These are phyloP conservation scores for Oriolus oriolus DNA, from an alignment of 2,113 vertebrate species.

Conservation along the genomic window DNA sequence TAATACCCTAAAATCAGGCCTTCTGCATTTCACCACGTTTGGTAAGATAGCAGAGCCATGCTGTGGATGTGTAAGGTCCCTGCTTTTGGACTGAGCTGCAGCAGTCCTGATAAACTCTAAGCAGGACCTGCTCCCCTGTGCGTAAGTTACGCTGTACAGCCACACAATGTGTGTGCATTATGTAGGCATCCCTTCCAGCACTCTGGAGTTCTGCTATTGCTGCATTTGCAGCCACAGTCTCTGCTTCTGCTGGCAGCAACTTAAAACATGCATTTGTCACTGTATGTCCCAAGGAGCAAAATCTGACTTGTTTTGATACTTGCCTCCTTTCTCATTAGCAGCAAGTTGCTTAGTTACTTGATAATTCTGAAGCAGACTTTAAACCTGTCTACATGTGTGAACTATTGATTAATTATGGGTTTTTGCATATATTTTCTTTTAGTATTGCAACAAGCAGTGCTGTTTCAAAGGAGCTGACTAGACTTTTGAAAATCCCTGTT, in stretches of 20 bases:
- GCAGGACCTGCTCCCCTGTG: not conserved
- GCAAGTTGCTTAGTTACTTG: not conserved
- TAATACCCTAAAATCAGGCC: not conserved
- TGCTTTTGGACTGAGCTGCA: not conserved
- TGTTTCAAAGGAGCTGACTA: conserved; percentile 95
- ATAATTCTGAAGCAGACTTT: not conserved
- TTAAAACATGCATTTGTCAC: not conserved
- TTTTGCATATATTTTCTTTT: conserved; percentile 16
- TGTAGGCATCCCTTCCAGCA: not conserved
- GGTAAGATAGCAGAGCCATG: not conserved
- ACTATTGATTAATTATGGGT: not conserved
- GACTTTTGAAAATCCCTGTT: conserved; percentile 95
- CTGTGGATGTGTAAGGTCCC: not conserved
- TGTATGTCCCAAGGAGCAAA: not conserved
- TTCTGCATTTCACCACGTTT: rapidly evolving
- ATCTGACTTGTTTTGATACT: not conserved
- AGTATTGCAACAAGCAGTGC: conserved; percentile 98
- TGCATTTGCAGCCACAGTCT: not conserved
- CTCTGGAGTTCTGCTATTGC: not conserved
- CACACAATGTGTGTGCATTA: not conserved
- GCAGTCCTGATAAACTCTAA: not conserved
- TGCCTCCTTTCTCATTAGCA: not conserved
- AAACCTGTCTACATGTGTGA: not conserved
- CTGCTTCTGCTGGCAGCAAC: not conserved
- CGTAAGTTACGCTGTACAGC: not conserved